Conservation (phyloP, 2,113 vertebrate genomes). For the Nesogale talazaci region DNA sequence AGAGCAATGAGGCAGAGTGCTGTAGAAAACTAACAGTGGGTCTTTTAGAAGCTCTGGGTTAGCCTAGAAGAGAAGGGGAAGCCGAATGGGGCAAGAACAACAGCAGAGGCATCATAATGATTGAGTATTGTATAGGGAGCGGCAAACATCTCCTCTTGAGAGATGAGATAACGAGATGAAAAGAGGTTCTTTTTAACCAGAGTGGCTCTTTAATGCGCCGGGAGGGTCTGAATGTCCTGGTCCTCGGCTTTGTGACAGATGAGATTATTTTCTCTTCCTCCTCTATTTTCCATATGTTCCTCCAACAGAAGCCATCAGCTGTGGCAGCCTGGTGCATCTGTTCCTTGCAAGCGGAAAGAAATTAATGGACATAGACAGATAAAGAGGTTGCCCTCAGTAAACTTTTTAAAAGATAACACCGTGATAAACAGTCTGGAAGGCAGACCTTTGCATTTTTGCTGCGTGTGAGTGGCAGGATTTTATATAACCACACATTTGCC, state of each 20-base stretch:
- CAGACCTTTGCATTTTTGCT: background rate
- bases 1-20: background rate
- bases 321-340: background rate
- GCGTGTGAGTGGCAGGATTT: too few species aligned
- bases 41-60: background rate
- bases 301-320: background rate
- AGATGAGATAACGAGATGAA: background rate
- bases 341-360: background rate
- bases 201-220: background rate
- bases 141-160: background rate
- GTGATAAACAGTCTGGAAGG: background rate
- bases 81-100: background rate
- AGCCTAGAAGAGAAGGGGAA: background rate
- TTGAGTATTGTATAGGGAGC: background rate
- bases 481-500: too few species aligned
- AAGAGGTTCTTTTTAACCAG: background rate
- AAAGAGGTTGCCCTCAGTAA: background rate
- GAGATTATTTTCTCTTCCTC: constrained; percentile 33
- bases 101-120: background rate
- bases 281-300: background rate
- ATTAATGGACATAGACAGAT: background rate
- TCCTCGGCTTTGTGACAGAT: background rate
- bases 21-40: background rate
- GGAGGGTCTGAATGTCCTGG: background rate
- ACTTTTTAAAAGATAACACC: background rate